Base-by-base conservation (phyloP, 2,888 invertebrate species). In the Myopa tessellatipennis region DNA sequence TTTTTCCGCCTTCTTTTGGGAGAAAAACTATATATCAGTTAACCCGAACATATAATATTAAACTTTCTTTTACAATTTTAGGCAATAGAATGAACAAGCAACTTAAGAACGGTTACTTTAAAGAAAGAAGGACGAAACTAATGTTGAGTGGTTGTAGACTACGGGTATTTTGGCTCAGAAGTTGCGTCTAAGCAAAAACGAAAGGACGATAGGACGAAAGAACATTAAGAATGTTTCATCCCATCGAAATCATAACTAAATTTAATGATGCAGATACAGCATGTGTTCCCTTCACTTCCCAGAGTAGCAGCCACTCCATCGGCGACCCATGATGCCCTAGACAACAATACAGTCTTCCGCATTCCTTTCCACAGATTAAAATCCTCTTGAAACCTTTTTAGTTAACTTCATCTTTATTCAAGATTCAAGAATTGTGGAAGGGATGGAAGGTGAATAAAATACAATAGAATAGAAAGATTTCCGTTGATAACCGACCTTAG, bases 211-310 rank as follows among this genome's bases (percentile, higher is more conserved):
- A 55, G n/a, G 16, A 26, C 26, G 55, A 55, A 55, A 55, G n/a
- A 10, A 73, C 61, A 73, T 73, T 73, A 61, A 34, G 40, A 73
- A 26, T 26, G 26, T 26, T 26, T 26, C 45, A 63, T 63, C 45
- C 60, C 61, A 73, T 63, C 36, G 61, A 45, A 73, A 73, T 73
- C 61, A 73, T 63, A 73, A 73, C 73, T 45, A 50, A 61, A 63
- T 73, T 73, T 73, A 73, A 73, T 73, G 73, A 61, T 45, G 61
- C 50, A 26, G 61, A 61, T 63, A 63, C 50, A 50, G 50, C 73
- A 73, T 73, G 73, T 73, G 73, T 73, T 73, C 73, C 40, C 73
- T 69, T 50, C 50, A 10, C 14, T 50, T 14, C 50, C 3, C 50
- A 50, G 10, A 50, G 26, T 14, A 50, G 50, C 50, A 14, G 50